Conservation (phyloP, 2,113 vertebrate genomes). For the Pelusios castaneus region DNA sequence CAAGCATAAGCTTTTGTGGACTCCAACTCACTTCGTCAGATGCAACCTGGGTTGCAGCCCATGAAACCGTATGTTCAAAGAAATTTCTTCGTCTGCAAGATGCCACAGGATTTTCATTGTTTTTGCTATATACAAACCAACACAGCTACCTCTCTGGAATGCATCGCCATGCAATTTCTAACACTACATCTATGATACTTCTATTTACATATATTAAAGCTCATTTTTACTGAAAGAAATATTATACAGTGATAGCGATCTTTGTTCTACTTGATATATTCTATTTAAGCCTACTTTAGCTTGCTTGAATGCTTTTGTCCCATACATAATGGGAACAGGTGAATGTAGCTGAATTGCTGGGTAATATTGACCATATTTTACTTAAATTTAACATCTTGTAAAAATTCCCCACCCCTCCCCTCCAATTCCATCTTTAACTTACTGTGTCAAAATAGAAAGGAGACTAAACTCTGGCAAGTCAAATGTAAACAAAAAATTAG, state of each 20-base stretch:
- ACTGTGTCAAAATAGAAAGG: too few relatives aligned
- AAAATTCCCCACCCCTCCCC: neutral
- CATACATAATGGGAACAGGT: neutral
- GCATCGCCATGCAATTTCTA: too few relatives aligned
- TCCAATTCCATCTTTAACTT: neutral
- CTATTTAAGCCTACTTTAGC: neutral
- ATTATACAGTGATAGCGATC: neutral
- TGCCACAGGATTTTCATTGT: too few relatives aligned
- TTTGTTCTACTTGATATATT: neutral
- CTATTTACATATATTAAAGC: neutral
- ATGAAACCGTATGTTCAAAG: too few relatives aligned
- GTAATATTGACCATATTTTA: neutral
- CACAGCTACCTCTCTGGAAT: too few relatives aligned
- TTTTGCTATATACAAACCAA: too few relatives aligned
- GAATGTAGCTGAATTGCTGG: neutral
- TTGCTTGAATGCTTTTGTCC: conserved; percentile 17
- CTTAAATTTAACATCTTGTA: neutral
- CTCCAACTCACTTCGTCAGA: too few relatives aligned
- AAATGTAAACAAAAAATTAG: too few relatives aligned
- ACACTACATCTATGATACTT: neutral
- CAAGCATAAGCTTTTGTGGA: too few relatives aligned
- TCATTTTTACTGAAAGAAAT: neutral
- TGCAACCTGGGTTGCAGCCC: too few relatives aligned
- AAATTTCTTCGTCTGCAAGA: too few relatives aligned
- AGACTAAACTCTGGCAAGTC: too few relatives aligned